A percentile compares a stretch with the other conserved stretches of the same genome.
phyloP scores from a whole-genome alignment of 2,797 vertebrate species.

The Melanotaenia parkinsoni region DNA sequence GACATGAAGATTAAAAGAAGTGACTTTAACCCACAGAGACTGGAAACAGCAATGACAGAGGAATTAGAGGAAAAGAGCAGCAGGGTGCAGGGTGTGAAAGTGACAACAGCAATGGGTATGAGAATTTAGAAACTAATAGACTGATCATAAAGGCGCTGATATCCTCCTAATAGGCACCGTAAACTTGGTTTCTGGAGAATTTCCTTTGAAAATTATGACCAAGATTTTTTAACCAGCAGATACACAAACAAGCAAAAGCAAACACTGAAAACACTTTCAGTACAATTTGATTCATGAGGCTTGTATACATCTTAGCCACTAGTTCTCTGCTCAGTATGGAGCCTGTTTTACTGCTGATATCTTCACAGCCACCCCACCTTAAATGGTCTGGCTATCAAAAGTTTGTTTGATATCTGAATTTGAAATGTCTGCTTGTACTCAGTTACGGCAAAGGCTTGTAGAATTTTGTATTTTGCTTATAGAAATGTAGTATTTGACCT shows the following conservation, averaged over 20 bases:
- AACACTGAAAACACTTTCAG: conserved; percentile 21
- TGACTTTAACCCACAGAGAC: conserved; percentile 52
- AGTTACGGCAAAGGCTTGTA: not conserved
- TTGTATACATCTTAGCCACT: conserved; percentile 33
- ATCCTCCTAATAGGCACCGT: conserved; percentile 58
- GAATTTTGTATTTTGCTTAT: not conserved
- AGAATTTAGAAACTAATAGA: conserved; percentile 44
- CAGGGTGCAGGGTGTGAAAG: not conserved
- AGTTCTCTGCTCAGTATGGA: conserved; percentile 28
- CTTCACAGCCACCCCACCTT: conserved; percentile 23
- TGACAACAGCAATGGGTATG: conserved; percentile 19
- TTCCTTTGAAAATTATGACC: conserved; percentile 50
- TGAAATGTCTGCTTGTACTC: conserved; percentile 7
- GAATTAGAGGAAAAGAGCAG: conserved; percentile 42
- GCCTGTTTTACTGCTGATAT: conserved; percentile 22
- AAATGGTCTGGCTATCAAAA: conserved; percentile 14
- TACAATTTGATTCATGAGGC: conserved; percentile 19
- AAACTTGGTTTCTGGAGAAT: conserved; percentile 29
- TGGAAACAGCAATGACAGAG: conserved; percentile 39
- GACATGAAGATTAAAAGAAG: conserved; percentile 52
- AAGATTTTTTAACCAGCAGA: conserved; percentile 28
- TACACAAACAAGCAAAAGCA: not conserved
- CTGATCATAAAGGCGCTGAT: conserved; percentile 57
- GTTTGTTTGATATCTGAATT: conserved; percentile 16
- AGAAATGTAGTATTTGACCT: not conserved